A percentile compares a stretch with the other conserved stretches of the same genome.
phyloP scores from a whole-genome alignment of 2,797 vertebrate species.

The Florisuga fusca region DNA sequence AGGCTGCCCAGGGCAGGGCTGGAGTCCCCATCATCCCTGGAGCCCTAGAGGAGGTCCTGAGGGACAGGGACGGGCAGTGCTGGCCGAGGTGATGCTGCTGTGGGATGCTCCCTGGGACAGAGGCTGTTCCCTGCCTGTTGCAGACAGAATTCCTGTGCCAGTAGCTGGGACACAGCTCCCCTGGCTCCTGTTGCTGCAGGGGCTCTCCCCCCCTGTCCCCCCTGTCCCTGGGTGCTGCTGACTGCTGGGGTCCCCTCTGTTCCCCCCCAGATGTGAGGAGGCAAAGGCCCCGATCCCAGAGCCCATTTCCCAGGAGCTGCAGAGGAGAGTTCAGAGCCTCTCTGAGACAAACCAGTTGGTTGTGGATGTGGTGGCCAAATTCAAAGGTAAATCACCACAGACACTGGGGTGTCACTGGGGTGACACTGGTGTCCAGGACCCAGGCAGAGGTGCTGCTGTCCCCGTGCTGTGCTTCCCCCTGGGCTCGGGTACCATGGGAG shows the following conservation, averaged over 20 bases:
- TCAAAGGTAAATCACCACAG: constrained; percentile 57
- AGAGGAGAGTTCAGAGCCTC: neutral
- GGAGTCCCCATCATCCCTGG: too few species aligned
- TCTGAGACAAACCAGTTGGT: neutral
- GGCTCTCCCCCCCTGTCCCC: neutral
- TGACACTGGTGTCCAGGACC: neutral
- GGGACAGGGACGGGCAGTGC: too few species aligned
- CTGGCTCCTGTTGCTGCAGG: neutral
- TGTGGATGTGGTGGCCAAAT: accelerated
- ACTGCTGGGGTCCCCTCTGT: neutral
- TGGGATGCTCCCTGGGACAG: neutral
- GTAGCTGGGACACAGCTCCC: neutral
- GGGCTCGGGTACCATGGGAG: accelerated
- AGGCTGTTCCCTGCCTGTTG: neutral
- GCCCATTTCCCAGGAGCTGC: neutral
- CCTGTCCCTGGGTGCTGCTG: neutral
- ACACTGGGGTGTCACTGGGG: too few species aligned
- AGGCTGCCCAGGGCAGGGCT: too few species aligned
- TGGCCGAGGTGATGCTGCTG: too few species aligned
- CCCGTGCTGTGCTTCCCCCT: accelerated
- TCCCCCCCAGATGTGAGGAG: neutral
- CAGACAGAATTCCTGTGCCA: accelerated
- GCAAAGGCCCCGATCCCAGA: accelerated
- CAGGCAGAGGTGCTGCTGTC: neutral
- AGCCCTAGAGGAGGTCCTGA: too few species aligned